These are phyloP conservation scores for Sebastes schlegelii DNA, from an alignment of 2,113 vertebrate species.

Conservation along the genomic window DNA sequence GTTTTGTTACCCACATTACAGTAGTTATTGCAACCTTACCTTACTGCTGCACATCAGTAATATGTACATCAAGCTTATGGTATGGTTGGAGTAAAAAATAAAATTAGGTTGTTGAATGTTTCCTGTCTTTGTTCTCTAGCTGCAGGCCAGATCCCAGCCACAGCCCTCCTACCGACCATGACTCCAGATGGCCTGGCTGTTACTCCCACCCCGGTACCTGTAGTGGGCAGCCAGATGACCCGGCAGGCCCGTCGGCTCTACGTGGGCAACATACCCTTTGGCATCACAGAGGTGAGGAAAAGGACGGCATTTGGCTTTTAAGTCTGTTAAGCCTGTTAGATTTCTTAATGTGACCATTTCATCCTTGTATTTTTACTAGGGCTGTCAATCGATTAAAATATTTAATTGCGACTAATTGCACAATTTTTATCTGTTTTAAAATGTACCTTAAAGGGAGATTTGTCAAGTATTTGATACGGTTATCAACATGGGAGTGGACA, in stretches of 20 bases:
- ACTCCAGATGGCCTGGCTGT: constrained; percentile 92
- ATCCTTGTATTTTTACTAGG: not conserved
- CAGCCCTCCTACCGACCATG: constrained; percentile 93
- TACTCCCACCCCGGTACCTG: constrained; percentile 92
- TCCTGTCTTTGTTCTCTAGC: constrained; percentile 75
- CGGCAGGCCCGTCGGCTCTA: constrained; percentile 92
- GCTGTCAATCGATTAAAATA: too few species aligned
- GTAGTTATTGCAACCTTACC: not conserved
- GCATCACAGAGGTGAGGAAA: constrained; percentile 90
- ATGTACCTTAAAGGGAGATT: too few species aligned
- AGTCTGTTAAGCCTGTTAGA: not conserved
- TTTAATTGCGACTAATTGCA: too few species aligned
- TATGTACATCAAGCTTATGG: not conserved
- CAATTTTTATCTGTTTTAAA: too few species aligned
- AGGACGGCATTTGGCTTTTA: not conserved
- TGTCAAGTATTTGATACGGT: too few species aligned
- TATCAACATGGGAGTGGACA: too few species aligned
- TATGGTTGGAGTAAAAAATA: not conserved
- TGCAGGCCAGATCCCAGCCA: constrained; percentile 95
- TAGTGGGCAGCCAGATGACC: constrained; percentile 96
- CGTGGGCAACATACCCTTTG: constrained; percentile 95
- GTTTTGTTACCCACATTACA: not conserved
- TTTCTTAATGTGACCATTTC: not conserved
- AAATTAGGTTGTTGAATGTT: constrained; percentile 15
- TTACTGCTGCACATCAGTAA: not conserved